Base-by-base conservation (phyloP, 2,797 vertebrate species). In the Tinamus major region DNA sequence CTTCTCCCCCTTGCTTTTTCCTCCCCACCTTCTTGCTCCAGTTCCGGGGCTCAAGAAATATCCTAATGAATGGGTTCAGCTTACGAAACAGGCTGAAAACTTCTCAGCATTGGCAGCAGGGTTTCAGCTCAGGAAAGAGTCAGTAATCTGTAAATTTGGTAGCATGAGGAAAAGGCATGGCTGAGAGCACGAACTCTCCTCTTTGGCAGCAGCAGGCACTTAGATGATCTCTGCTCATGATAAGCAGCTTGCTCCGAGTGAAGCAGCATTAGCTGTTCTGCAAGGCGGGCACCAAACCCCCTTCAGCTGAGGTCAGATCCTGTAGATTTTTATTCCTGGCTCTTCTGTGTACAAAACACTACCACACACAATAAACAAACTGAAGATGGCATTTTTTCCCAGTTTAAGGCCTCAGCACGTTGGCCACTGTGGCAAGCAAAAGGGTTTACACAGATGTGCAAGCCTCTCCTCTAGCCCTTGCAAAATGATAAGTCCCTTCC, bases 341-440 rank as follows among this genome's bases (percentile, higher is more conserved):
- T 42, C 3, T 53, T 81, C 71, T 24, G 21, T 27, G 27, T 42
- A 74, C 33, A 44, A 31, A 56, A 76, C 29, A 67, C 17, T 46
- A 71, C 17, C 16, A 51, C 19, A 58, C n/a, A 51, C 12, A 61
- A 37, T 64, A 78, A 46, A 6, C 0, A 0, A 6, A 16, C 9
- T 18, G 55, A 77, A 87, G 27, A 18, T 35, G 62, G 13, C 6
- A 35, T 44, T 26, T 17, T 19, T 17, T 70, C 58, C 33, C 63
- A n/a, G 31, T n/a, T 49, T 39, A 41, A 51, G 46, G 24, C 49
- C 26, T 44, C 65, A 68, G 84, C 55, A 84, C 12, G 74, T 59
- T 35, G 41, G 42, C 23, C 39, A 31, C 20, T 51, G 42, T 42
- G 71, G 33, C 31, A 88, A 48, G n/a, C 11, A 39, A 23, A 75